Evolutionary conservation across 2,888 invertebrate genomes (phyloP).

Genomic region (Acleris emargana): DNA sequence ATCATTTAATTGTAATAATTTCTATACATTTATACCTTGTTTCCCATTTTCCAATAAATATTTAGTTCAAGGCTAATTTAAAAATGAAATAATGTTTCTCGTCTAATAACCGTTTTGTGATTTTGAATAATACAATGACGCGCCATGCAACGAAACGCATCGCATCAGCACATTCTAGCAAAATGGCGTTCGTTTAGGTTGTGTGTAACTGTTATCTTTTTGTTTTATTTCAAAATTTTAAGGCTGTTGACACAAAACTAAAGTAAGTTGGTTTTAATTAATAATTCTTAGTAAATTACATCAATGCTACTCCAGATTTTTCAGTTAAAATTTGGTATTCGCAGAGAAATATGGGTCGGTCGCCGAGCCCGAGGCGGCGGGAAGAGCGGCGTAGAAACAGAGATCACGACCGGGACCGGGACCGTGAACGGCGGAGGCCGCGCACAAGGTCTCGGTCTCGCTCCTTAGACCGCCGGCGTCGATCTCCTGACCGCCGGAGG

Average conservation of each 20-base stretch:
- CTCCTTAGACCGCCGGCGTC: conserved; percentile 70
- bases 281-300: not conserved
- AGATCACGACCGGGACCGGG: conserved; percentile 63
- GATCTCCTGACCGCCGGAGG: conserved; percentile 71
- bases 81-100: not conserved
- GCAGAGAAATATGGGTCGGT: conserved; percentile 72
- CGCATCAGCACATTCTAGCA: conserved; percentile 31
- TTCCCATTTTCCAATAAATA: too few species aligned
- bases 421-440: conserved; percentile 70
- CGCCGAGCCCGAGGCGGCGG: conserved; percentile 79
- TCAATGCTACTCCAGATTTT: conserved; percentile 32
- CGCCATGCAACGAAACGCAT: conserved; percentile 34
- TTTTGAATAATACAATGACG: conserved; percentile 16
- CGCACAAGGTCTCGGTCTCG: conserved; percentile 73
- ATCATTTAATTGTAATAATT: too few species aligned
- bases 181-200: conserved; percentile 76
- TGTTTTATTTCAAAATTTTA: conserved; percentile 66
- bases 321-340: conserved; percentile 36
- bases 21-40: too few species aligned
- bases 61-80: too few species aligned
- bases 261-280: conserved; percentile 55
- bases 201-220: conserved; percentile 70
- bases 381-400: conserved; percentile 56
- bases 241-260: conserved; percentile 66
- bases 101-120: conserved; percentile 15